Percentiles rank a stretch among this genome's conserved stretches.
Conservation (phyloP, 1,140 invertebrate species). For the Belonocnema kinseyi region DNA sequence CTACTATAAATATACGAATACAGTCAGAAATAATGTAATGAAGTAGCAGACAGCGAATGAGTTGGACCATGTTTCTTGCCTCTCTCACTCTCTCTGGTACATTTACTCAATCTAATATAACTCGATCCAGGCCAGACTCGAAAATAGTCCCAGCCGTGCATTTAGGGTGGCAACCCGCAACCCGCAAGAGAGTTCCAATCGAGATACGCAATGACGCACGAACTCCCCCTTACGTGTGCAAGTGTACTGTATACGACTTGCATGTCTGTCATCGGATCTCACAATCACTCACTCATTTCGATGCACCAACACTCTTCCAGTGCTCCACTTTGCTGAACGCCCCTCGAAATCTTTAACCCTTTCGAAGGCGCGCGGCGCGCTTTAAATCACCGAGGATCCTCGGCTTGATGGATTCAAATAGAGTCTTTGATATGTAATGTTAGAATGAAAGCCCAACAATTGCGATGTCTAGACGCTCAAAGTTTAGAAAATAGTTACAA, state of each 20-base stretch:
- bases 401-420: not conserved
- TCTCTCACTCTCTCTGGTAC: slow-evolving; percentile 2
- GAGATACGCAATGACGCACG: slow-evolving; percentile 41
- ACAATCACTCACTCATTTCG: slow-evolving; percentile 19
- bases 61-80: slow-evolving; percentile 4
- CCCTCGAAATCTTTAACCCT: slow-evolving; percentile 12
- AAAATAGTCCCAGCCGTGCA: slow-evolving; percentile 55
- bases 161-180: slow-evolving; percentile 51
- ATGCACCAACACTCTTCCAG: not conserved
- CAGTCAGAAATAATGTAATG: slow-evolving; percentile 18
- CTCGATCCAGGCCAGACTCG: slow-evolving; percentile 55
- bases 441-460: too few relatives aligned
- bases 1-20: slow-evolving; percentile 5
- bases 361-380: not conserved
- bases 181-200: slow-evolving; percentile 38
- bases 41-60: not conserved
- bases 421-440: not conserved
- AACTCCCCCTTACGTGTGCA: not conserved
- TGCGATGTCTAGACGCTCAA: too few relatives aligned
- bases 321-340: slow-evolving; percentile 6
- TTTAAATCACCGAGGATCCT: not conserved
- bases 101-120: slow-evolving; percentile 44
- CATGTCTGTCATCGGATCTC: slow-evolving; percentile 29
- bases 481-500: too few relatives aligned
- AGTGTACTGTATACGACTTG: not conserved